Evolutionary conservation across 2,113 vertebrate genomes (phyloP).

Genomic region (Hystrix cristata): DNA sequence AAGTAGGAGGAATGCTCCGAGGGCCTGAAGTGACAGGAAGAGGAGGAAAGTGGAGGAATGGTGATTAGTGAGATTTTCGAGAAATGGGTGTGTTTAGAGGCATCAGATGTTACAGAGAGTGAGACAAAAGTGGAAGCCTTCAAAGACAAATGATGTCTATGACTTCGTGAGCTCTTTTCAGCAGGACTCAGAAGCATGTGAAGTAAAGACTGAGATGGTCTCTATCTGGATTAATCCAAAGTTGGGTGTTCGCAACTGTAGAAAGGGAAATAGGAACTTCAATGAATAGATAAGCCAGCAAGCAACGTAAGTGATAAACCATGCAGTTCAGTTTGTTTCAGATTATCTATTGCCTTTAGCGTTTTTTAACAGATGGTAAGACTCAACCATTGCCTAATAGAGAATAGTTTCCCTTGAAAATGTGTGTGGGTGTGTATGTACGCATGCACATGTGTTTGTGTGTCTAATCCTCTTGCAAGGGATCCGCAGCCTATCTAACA

Average conservation of each 20-base stretch:
- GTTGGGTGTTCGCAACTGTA: neutral
- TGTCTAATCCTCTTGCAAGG: constrained; percentile 48
- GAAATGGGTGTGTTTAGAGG: neutral
- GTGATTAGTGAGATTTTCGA: neutral
- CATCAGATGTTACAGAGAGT: neutral
- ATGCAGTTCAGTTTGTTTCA: neutral
- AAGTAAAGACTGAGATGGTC: neutral
- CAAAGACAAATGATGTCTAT: neutral
- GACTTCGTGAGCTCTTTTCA: neutral
- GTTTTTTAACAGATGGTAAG: constrained; percentile 12
- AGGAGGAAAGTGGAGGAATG: neutral
- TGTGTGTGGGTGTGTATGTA: neutral
- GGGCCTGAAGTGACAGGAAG: neutral
- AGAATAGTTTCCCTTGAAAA: constrained; percentile 63
- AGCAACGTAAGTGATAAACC: neutral
- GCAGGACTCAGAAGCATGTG: neutral
- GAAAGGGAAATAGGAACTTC: neutral
- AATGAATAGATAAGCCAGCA: neutral
- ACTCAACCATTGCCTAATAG: neutral
- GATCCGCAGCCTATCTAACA: neutral
- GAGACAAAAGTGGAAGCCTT: neutral
- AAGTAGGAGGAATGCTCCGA: neutral
- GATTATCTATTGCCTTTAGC: neutral
- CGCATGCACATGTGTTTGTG: neutral
- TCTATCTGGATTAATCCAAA: neutral